Evolutionary conservation across 92 coral and sea anemone genomes (phyloP).

Genomic region (Porites divaricata): DNA sequence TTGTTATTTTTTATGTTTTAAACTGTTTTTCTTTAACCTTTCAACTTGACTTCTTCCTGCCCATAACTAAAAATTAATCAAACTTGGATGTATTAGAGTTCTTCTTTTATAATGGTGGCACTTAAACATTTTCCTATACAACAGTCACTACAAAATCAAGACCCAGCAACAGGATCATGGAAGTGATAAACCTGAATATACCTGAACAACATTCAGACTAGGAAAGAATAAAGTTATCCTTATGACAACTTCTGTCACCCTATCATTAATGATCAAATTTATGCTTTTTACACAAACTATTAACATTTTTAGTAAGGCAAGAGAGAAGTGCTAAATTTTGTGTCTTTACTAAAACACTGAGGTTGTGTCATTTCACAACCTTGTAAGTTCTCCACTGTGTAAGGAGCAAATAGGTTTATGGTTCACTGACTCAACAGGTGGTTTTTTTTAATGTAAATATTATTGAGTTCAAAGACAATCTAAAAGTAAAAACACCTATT

Average conservation of each 20-base stretch:
- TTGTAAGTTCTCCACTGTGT: not conserved
- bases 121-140: not conserved
- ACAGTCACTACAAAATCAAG: not conserved
- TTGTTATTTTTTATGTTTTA: too few relatives aligned
- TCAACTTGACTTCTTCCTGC: too few relatives aligned
- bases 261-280: not conserved
- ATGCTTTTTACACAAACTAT: not conserved
- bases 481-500: not conserved
- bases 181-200: too few relatives aligned
- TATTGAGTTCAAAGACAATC: not conserved
- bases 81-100: too few relatives aligned
- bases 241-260: not conserved
- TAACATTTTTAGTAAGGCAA: not conserved
- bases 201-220: too few relatives aligned
- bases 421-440: conserved; percentile 44
- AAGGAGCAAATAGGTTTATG: conserved; percentile 2
- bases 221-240: not conserved
- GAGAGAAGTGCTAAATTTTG: not conserved
- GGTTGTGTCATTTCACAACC: conserved; percentile 28
- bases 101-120: not conserved
- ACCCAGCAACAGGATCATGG: too few relatives aligned
- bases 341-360: not conserved
- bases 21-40: too few relatives aligned
- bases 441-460: not conserved
- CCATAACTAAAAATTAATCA: too few relatives aligned